Evolutionary conservation across 2,888 invertebrate species (phyloP), one percentile per base, ranked within the genome.

Genomic region (Synanthedon myopaeformis): DNA sequence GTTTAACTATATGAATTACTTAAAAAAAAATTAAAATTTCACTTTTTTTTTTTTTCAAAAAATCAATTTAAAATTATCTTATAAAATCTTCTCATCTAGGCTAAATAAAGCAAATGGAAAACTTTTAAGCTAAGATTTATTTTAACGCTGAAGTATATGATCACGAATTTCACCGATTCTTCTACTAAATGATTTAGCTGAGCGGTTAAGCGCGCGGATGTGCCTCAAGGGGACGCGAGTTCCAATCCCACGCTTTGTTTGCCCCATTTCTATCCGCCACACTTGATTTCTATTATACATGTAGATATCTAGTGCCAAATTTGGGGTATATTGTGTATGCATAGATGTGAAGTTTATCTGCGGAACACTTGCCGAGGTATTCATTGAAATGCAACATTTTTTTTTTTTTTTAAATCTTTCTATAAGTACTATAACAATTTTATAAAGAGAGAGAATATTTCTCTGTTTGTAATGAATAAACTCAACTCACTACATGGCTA

Each of bases 231-330:
- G 59, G 69, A 63, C 60, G 57, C 49, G 50, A 67, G 83, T 82
- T 85, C 84, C 62, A 78, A 57, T 64, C 82, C 63, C 50, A 35
- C 23, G n/a, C 28, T 19, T 4, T 2, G 14, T 51, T n/a, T 58
- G 54, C 83, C 86, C 86, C 85, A 75, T 82, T 78, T 79, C 62
- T 75, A 74, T 13, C 74, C 72, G 87, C 87, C 87, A 87, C 84
- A 79, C 87, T 83, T 74, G 83, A 72, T 72, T n/a, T 65, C 81
- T 82, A 79, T 76, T 42, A 10, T 1, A 78, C 77, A 78, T 75
- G 82, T 81, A 81, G 83, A 70, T 53, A 63, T 74, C 73, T 69
- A 74, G 81, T 79, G 82, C 83, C 83, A 76, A 73, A 65, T 74
- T 76, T 72, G 81, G 81, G 82, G 81, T 59, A 82, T 55, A 84